Evolutionary conservation across 2,888 invertebrate species (phyloP).

Genomic region (Microctonus aethiopoides): DNA sequence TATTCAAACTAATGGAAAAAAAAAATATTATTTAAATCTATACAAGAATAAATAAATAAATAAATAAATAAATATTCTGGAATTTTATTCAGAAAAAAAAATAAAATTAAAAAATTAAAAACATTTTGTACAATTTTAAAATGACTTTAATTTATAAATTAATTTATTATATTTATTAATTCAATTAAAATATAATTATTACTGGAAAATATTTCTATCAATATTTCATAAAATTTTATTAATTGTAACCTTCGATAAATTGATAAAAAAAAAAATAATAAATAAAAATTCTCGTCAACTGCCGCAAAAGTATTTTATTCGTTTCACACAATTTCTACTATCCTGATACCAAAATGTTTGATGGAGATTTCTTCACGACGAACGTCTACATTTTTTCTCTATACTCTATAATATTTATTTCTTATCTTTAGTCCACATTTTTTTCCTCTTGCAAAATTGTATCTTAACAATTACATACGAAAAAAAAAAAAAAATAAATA

Average conservation of each 20-base stretch:
- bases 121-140: too few relatives aligned
- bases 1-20: not conserved
- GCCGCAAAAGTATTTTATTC: not conserved
- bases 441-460: not conserved
- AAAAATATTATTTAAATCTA: not conserved
- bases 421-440: not conserved
- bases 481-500: constrained; percentile 17
- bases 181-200: too few relatives aligned
- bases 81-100: too few relatives aligned
- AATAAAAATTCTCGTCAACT: not conserved
- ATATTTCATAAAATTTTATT: too few relatives aligned
- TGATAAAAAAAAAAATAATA: not conserved
- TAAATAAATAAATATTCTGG: too few relatives aligned
- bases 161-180: too few relatives aligned
- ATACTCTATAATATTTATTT: not conserved
- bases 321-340: constrained; percentile 29
- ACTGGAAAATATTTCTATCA: too few relatives aligned
- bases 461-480: not conserved
- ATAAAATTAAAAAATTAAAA: too few relatives aligned
- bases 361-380: constrained; percentile 41
- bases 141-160: too few relatives aligned
- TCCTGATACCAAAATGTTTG: constrained; percentile 40
- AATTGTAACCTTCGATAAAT: too few relatives aligned
- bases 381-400: constrained; percentile 29
- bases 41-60: not conserved